These are phyloP conservation scores for Sinodicranocentrus sp. DNA, from an alignment of 2,888 invertebrate genomes.

Conservation along the genomic window DNA sequence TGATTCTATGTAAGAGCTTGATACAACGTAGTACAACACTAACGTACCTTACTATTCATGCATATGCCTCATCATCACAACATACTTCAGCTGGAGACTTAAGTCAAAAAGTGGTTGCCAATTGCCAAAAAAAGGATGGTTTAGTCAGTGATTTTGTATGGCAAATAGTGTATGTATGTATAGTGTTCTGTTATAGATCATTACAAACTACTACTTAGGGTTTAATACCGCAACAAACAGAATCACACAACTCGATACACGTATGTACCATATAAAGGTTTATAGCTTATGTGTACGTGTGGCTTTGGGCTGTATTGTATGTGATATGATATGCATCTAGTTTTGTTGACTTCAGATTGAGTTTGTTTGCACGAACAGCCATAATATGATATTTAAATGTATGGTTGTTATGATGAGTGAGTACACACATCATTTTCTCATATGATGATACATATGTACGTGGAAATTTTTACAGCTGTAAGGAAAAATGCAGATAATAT, in stretches of 20 bases:
- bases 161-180: background rate
- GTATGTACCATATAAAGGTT: background rate
- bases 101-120: constrained; percentile 49
- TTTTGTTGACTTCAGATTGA: background rate
- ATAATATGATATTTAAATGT: background rate
- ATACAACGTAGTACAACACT: too few species aligned
- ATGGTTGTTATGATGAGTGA: constrained; percentile 2
- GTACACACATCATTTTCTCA: constrained; percentile 2
- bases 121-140: background rate
- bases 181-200: background rate
- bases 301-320: background rate
- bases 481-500: constrained; percentile 1
- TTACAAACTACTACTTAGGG: background rate
- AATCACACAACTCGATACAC: background rate
- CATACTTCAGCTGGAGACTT: constrained; percentile 46
- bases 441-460: background rate
- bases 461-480: constrained; percentile 5
- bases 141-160: background rate
- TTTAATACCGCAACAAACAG: background rate
- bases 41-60: too few species aligned
- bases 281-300: background rate
- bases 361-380: background rate
- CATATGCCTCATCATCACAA: constrained; percentile 23
- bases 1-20: constrained; percentile 43
- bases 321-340: background rate